These are phyloP conservation scores for Cheiracanthium punctorium DNA, from an alignment of 2,888 invertebrate species.

Conservation along the genomic window DNA sequence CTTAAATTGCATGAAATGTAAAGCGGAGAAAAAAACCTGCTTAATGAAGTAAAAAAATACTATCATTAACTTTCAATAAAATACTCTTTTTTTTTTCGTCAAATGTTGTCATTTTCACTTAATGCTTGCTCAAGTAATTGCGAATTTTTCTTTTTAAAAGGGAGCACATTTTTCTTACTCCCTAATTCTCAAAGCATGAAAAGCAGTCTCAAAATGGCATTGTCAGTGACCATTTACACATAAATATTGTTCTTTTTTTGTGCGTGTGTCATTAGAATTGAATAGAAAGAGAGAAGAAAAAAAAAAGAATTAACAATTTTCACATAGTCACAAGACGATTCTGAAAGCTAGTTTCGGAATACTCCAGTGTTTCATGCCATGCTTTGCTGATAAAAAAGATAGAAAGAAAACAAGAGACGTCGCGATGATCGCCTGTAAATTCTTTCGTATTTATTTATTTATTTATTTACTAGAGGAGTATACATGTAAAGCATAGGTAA, in stretches of 20 bases:
- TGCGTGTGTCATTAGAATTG: neutral
- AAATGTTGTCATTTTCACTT: neutral
- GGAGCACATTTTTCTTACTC: neutral
- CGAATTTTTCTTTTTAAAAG: no score
- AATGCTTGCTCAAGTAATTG: slow-evolving; percentile 7
- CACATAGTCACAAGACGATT: neutral
- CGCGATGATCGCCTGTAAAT: neutral
- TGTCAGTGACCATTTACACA: neutral
- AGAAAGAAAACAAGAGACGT: neutral
- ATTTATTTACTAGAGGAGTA: no score
- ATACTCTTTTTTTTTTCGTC: neutral
- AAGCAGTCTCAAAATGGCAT: neutral
- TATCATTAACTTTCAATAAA: no score
- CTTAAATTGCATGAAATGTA: no score
- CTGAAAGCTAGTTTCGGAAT: neutral
- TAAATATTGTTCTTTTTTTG: neutral
- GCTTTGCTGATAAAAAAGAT: neutral
- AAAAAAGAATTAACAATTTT: neutral
- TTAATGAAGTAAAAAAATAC: no score
- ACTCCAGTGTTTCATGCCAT: neutral
- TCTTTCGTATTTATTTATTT: no score
- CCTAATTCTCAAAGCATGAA: neutral
- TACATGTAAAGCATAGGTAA: no score
- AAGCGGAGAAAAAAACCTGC: no score
- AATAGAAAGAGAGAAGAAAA: neutral